Evolutionary conservation across 2,888 invertebrate species (phyloP), one percentile per base, ranked within the genome.

Genomic region (Drosophila subquinaria): DNA sequence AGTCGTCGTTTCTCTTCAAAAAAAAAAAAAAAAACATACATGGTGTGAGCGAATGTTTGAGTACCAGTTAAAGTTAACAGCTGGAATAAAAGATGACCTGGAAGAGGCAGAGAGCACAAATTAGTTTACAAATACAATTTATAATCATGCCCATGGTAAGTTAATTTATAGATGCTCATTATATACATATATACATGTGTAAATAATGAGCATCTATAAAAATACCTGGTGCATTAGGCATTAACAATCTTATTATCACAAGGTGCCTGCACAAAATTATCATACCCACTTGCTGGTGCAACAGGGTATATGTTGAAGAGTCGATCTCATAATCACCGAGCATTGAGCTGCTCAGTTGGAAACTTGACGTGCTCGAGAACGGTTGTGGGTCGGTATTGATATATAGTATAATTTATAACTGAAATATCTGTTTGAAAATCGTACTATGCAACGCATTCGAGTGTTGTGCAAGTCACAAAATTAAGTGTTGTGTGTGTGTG

Each of bases 381-480:
- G 55, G 76, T 60, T 63, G 86, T 72, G 59, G 23, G 38, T 73
- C 45, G 33, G 33, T 51, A 20, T 36, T 36, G 36, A 13, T 36
- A 17, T 36, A 17, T 40, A 35, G 43, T 36, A 27, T 40, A 35
- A 40, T 36, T 11, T 10, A 23, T 27, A 27, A 27, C 38, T 36
- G 5, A 43, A n/a, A 56, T 45, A 17, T 17, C 17, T 40, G 15
- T 17, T 30, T n/a, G 35, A 10, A 43, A 38, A 69, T 48, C 38
- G 52, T n/a, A 30, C 1, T 35, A 45, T 48, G 61, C 42, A 48
- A 38, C 48, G 48, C 42, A 43, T 43, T 13, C 42, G 15, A 30
- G 9, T 56, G 69, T 81, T 81, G 85, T 74, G 79, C 82, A 88
- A 83, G 78, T 68, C 87, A 57, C 73, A 70, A 68, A 43, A 71